phyloP scores from a whole-genome alignment of 2,113 vertebrate species.

The Tachuris rubrigastra region DNA sequence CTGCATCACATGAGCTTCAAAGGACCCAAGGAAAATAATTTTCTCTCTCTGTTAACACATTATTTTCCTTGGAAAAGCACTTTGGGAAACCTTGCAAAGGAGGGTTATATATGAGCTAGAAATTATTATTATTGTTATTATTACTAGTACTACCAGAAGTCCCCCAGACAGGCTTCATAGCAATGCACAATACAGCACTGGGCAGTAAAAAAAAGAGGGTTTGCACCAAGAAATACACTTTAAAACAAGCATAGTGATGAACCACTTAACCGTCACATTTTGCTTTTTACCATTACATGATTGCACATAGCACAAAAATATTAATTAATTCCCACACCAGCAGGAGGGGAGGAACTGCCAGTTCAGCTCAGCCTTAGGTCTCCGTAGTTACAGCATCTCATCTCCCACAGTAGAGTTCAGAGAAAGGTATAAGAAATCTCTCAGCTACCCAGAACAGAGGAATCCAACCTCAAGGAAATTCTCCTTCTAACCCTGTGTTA shows the following conservation, averaged over 20 bases:
- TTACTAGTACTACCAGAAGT: not conserved
- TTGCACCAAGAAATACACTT: not conserved
- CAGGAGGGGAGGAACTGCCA: not conserved
- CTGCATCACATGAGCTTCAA: not conserved
- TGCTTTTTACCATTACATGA: not conserved
- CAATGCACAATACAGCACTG: not conserved
- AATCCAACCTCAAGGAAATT: not conserved
- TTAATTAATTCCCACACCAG: constrained; percentile 11
- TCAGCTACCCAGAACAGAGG: not conserved
- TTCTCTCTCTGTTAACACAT: not conserved
- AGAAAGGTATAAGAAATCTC: not conserved
- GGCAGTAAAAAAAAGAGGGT: not conserved
- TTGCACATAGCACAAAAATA: not conserved
- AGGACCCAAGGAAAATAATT: not conserved
- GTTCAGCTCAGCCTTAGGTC: constrained; percentile 3
- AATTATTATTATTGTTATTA: not conserved
- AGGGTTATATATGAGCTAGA: not conserved
- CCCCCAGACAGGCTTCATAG: not conserved
- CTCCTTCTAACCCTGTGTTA: not conserved
- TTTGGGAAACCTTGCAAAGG: not conserved
- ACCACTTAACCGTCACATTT: not conserved
- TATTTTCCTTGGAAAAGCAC: not conserved
- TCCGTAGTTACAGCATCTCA: not conserved
- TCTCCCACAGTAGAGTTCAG: not conserved
- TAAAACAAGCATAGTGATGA: not conserved